phyloP scores from a whole-genome alignment of 2,113 vertebrate species.

The Podocnemis expansa region DNA sequence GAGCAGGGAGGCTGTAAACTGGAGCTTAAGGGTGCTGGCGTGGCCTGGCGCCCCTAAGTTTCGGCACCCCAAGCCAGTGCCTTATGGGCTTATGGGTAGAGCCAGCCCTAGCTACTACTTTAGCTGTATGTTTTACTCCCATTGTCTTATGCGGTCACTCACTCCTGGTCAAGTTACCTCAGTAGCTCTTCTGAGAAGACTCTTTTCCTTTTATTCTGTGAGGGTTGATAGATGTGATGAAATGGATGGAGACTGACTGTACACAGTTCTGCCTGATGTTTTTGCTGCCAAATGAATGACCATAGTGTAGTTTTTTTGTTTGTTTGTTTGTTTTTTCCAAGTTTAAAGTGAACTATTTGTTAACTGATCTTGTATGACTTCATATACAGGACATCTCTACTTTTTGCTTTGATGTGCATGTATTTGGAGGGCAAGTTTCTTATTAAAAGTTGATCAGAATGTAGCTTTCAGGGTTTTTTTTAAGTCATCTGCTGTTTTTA shows the following conservation, averaged over 20 bases:
- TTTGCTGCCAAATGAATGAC: not conserved
- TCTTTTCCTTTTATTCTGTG: not conserved
- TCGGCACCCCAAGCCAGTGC: too few species aligned
- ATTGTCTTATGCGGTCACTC: fast-evolving
- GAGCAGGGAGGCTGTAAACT: too few species aligned
- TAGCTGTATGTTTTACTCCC: not conserved
- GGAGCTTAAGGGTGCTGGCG: too few species aligned
- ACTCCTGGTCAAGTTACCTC: not conserved
- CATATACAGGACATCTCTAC: not conserved
- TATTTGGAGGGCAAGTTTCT: not conserved
- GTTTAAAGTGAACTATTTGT: not conserved
- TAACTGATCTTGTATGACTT: not conserved
- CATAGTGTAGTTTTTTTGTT: too few species aligned
- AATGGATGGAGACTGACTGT: not conserved
- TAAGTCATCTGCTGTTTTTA: not conserved
- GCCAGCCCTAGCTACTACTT: not conserved
- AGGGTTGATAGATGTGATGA: not conserved
- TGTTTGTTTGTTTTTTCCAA: not conserved
- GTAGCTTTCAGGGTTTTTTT: not conserved
- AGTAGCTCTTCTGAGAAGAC: not conserved
- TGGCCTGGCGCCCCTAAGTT: too few species aligned
- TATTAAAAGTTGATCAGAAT: not conserved
- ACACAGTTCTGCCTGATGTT: not conserved
- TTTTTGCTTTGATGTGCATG: not conserved
- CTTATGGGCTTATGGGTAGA: too few species aligned